Percentiles rank a stretch among this genome's conserved stretches.
phyloP scores from a whole-genome alignment of 2,113 vertebrate genomes.

The Malurus elegans region DNA sequence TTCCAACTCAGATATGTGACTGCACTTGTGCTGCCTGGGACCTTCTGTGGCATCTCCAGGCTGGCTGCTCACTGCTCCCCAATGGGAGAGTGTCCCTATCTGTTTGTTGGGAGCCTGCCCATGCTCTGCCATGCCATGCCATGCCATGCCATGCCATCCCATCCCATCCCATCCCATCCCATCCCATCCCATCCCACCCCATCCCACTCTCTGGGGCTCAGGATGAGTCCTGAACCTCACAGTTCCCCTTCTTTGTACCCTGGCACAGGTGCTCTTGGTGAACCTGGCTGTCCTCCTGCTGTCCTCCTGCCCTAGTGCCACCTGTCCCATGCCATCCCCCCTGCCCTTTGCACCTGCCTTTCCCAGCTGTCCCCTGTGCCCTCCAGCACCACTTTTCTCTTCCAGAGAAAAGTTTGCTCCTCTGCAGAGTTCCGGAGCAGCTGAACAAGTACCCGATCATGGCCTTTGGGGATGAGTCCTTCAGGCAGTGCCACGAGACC shows the following conservation, averaged over 20 bases:
- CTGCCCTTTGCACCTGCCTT: background rate
- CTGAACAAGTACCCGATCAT: conserved; percentile 44
- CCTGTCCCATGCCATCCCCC: background rate
- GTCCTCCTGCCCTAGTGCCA: background rate
- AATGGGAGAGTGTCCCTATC: no score
- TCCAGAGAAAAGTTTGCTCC: conserved; percentile 56
- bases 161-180: background rate
- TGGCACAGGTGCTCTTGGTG: background rate
- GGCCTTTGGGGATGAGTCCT: conserved; percentile 66
- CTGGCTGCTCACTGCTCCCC: background rate
- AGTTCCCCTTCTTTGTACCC: background rate
- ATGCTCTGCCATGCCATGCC: no score
- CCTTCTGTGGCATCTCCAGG: background rate
- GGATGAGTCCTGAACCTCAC: background rate
- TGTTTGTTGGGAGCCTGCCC: background rate
- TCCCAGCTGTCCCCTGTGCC: background rate
- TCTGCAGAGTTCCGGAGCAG: conserved; percentile 53
- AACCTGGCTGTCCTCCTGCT: background rate
- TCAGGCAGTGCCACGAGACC: conserved; percentile 61
- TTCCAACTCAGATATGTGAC: rapidly evolving
- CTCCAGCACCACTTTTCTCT: background rate
- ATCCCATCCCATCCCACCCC: background rate
- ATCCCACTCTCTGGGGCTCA: background rate
- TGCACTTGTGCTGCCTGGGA: no score
- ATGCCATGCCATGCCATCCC: background rate